Evolutionary conservation across 2,888 invertebrate genomes (phyloP).

Genomic region (Salticus scenicus): DNA sequence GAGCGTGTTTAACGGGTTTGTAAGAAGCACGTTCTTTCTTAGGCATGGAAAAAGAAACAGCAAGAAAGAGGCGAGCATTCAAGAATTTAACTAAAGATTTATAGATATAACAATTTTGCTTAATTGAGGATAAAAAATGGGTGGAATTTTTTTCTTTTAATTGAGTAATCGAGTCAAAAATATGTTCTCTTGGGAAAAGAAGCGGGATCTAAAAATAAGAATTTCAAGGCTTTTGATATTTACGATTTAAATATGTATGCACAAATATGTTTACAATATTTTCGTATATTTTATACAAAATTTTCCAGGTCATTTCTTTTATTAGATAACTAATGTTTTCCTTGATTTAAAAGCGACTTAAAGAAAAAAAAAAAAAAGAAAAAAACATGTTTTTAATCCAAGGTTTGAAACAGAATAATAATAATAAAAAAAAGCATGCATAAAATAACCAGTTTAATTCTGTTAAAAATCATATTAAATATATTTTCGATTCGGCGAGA

Average conservation of each 20-base stretch:
- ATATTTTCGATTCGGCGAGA: too few relatives aligned
- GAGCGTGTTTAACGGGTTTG: constrained; percentile 37
- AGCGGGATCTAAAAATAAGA: constrained; percentile 11
- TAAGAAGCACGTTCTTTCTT: too few relatives aligned
- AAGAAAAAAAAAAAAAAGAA: too few relatives aligned
- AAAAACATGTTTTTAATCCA: too few relatives aligned
- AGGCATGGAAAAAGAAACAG: too few relatives aligned
- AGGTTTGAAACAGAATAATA: too few relatives aligned
- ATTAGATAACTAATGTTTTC: neutral
- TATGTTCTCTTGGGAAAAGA: neutral
- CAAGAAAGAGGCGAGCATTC: neutral
- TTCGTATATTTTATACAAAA: too few relatives aligned
- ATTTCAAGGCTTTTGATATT: constrained; percentile 13
- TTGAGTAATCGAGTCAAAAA: constrained; percentile 15
- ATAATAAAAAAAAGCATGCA: too few relatives aligned
- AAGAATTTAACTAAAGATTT: constrained; percentile 31
- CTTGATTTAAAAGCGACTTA: too few relatives aligned
- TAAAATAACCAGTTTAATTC: too few relatives aligned
- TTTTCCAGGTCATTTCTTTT: neutral
- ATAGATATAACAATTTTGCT: constrained; percentile 44
- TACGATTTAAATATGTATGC: neutral
- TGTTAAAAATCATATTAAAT: too few relatives aligned
- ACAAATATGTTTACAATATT: too few relatives aligned
- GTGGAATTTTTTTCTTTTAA: constrained; percentile 2
- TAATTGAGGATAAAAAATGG: constrained; percentile 21